Base-by-base conservation (phyloP, 1,140 invertebrate species). In the Zaprionus capensis region DNA sequence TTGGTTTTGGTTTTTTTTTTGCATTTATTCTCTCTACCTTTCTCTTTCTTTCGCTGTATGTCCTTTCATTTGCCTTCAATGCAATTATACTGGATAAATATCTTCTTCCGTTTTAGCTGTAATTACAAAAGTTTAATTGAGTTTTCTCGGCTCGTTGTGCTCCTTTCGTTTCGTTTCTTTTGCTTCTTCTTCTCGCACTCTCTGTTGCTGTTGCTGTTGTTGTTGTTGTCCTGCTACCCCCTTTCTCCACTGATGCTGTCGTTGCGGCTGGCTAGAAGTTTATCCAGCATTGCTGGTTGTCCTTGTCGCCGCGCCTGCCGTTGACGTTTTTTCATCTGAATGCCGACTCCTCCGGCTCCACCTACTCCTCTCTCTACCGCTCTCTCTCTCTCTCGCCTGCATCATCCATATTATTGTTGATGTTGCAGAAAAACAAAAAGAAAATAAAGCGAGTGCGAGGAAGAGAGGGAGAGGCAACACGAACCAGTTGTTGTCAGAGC, bases 81-180 rank as follows among this genome's bases (percentile, higher is more conserved):
- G 91, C 91, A 92, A 92, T 92, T 92, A 92, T 91, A 86, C 91
- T 92, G 91, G 91, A 92, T 92, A 92, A 92, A 92, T 92, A 92
- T 92, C 90, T 91, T 92, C 83, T 91, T 91, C 85, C 90, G 91
- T 92, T 92, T 92, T 92, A 92, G 91, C 91, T 92, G 91, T 92
- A 92, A 92, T 92, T 92, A 92, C 91, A 92, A 92, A 92, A 92
- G 91, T 92, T 92, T 92, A 92, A 92, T 92, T 92, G 91, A 92
- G 91, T 92, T 92, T 92, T 92, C 91, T 91, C 91, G 83, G 81
- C 86, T 91, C 79, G 84, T 91, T 88, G 84, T 87, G 84, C 88
- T 81, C 68, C 61, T 74, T 70, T 74, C 58, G 28, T 71, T 74
- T 44, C 36, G 14, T 61, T 46, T 59, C 28, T 49, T 49, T 68